These are phyloP conservation scores for Phaedon cochleariae DNA, from an alignment of 2,888 invertebrate species.

Conservation along the genomic window DNA sequence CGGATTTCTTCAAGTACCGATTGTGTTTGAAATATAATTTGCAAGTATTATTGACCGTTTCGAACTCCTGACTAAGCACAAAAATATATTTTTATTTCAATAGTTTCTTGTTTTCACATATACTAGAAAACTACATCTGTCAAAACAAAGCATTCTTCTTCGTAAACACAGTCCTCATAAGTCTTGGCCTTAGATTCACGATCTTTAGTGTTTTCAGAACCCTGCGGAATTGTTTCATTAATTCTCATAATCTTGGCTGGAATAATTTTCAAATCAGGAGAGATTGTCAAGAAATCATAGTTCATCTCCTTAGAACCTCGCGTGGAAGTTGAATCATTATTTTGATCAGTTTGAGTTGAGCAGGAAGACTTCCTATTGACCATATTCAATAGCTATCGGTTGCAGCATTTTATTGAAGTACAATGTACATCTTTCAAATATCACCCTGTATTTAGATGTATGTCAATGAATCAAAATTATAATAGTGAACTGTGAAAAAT, in stretches of 20 bases:
- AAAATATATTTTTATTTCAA: not conserved
- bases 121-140: not conserved
- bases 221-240: not conserved
- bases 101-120: not conserved
- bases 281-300: not conserved
- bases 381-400: no score
- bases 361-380: not conserved
- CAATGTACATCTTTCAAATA: no score
- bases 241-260: not conserved
- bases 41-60: conserved; percentile 2
- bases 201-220: not conserved
- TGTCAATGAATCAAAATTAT: no score
- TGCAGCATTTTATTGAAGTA: no score
- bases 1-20: conserved; percentile 3
- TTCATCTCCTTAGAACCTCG: not conserved
- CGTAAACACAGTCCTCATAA: not conserved
- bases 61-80: not conserved
- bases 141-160: not conserved
- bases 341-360: not conserved
- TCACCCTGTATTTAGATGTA: no score
- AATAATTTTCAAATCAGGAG: conserved; percentile 1
- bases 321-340: not conserved
- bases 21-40: conserved; percentile 3
- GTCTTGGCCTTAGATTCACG: not conserved
- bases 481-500: no score